Conservation (phyloP, 37 sponge, comb jelly and placozoan species). For the Haliclona indistincta region DNA sequence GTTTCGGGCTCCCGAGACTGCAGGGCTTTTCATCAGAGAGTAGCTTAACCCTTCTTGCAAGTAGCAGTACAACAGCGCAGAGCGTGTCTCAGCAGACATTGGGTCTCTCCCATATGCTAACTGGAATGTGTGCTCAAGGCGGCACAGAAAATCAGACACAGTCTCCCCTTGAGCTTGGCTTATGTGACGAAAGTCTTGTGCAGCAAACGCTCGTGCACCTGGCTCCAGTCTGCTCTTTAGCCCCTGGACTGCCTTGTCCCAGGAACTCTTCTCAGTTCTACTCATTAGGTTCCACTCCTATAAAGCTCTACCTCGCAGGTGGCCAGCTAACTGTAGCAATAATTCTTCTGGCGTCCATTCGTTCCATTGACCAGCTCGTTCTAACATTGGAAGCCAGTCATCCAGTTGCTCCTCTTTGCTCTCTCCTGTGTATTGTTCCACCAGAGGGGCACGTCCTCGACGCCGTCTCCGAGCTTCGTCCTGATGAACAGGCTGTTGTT, state of each 20-base stretch:
- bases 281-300: conserved; percentile 31
- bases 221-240: conserved; percentile 9
- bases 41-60: too few relatives aligned
- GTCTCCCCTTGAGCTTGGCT: conserved; percentile 21
- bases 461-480: neutral
- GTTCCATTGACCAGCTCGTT: too few relatives aligned
- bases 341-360: too few relatives aligned
- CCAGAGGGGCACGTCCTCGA: conserved; percentile 29
- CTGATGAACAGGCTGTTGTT: neutral
- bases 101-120: conserved; percentile 33
- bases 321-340: too few relatives aligned
- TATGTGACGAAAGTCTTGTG: too few relatives aligned
- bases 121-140: too few relatives aligned
- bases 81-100: conserved; percentile 27
- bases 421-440: conserved; percentile 34
- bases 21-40: too few relatives aligned
- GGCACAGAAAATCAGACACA: conserved; percentile 28
- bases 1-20: too few relatives aligned
- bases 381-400: conserved; percentile 35
- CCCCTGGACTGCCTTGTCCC: neutral
- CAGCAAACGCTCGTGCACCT: too few relatives aligned
- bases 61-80: conserved; percentile 22
- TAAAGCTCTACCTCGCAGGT: conserved; percentile 27
- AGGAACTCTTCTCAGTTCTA: conserved; percentile 4
- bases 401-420: conserved; percentile 14